phyloP scores from a whole-genome alignment of 2,888 invertebrate species.

The Dynastes tityus region DNA sequence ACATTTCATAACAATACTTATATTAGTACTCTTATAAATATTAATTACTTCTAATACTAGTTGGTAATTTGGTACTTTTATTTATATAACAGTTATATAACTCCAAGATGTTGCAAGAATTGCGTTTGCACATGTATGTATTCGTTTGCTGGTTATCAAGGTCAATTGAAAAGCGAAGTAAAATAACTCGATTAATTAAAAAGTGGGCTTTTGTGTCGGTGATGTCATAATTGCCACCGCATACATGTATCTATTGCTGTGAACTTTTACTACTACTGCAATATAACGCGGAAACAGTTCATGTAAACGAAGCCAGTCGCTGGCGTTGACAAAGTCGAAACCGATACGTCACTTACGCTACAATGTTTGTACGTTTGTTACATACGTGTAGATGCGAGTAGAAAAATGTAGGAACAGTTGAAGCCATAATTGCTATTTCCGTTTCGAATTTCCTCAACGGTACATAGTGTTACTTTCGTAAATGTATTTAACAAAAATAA shows the following conservation, averaged over 20 bases:
- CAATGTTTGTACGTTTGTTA: background rate
- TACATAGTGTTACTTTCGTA: too few species aligned
- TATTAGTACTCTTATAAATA: too few species aligned
- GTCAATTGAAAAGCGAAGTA: constrained; percentile 23
- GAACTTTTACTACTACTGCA: constrained; percentile 27
- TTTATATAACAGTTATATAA: too few species aligned
- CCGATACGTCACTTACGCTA: constrained; percentile 2
- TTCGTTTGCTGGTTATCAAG: constrained; percentile 1
- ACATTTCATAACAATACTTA: too few species aligned
- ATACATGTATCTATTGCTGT: constrained; percentile 6
- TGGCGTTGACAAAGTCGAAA: background rate
- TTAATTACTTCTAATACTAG: too few species aligned
- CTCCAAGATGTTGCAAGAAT: too few species aligned
- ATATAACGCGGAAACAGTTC: constrained; percentile 22
- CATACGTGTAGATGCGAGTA: too few species aligned
- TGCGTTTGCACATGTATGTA: background rate
- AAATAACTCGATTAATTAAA: constrained; percentile 7
- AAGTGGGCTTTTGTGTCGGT: constrained; percentile 16
- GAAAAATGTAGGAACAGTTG: background rate
- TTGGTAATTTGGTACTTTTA: too few species aligned
- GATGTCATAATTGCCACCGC: constrained; percentile 17
- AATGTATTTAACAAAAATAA: too few species aligned
- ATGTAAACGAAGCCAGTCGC: constrained; percentile 2
- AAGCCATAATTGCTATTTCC: too few species aligned
- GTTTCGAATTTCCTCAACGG: too few species aligned